These are phyloP conservation scores for Periophthalmus magnuspinnatus DNA, from an alignment of 2,797 vertebrate species.

Conservation along the genomic window DNA sequence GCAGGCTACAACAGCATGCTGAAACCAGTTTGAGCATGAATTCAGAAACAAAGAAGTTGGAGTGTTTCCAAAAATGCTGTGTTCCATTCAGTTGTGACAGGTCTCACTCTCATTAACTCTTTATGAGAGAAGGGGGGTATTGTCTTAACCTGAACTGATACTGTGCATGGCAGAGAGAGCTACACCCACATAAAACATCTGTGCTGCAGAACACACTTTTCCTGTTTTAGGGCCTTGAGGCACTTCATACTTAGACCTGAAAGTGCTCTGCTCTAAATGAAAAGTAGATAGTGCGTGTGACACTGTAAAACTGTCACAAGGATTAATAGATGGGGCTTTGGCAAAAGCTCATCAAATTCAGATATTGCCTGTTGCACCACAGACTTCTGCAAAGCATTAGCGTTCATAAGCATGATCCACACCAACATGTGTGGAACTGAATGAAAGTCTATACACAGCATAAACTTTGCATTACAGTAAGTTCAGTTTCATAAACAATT, in stretches of 20 bases:
- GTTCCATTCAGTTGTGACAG: constrained; percentile 34
- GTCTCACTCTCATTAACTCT: neutral
- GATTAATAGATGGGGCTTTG: constrained; percentile 19
- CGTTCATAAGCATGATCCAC: neutral
- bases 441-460: neutral
- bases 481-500: neutral
- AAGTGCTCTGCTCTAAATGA: constrained; percentile 9
- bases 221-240: neutral
- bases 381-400: neutral
- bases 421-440: neutral
- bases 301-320: constrained; percentile 34
- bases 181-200: constrained; percentile 32
- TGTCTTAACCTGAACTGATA: constrained; percentile 9
- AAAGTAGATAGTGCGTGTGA: constrained; percentile 27
- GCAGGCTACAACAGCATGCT: constrained; percentile 6
- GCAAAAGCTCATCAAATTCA: constrained; percentile 8
- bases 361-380: neutral
- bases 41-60: constrained; percentile 10
- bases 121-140: neutral
- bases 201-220: constrained; percentile 15
- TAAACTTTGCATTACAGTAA: neutral
- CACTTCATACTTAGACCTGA: constrained; percentile 24
- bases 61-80: constrained; percentile 7
- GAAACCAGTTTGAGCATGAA: constrained; percentile 42
- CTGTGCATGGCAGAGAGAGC: neutral